Conservation (phyloP, 2,797 vertebrate genomes). For the Sitta carolinensis region DNA sequence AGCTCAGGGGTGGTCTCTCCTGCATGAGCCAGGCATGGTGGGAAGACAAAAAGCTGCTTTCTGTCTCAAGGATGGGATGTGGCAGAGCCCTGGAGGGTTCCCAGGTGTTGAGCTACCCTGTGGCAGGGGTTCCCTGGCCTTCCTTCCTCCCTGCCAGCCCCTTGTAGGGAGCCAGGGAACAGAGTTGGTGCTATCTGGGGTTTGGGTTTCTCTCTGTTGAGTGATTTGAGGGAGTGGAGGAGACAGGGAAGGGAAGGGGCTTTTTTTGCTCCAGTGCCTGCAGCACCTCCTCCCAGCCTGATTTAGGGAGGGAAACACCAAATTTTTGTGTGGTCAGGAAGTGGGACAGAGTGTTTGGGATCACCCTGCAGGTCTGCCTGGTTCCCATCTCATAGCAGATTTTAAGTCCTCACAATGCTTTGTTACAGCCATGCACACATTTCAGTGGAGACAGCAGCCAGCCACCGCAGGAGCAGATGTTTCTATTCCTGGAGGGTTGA, state of each 20-base stretch:
- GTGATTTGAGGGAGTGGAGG: neutral
- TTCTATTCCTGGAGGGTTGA: neutral
- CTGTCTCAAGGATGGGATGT: neutral
- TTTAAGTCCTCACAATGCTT: neutral
- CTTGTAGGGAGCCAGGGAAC: neutral
- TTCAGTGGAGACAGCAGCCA: neutral
- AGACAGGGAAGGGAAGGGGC: neutral
- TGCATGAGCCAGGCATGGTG: rapidly evolving
- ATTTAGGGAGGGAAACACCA: no score
- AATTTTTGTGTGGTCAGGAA: neutral
- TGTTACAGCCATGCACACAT: rapidly evolving
- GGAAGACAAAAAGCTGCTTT: neutral
- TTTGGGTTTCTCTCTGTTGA: neutral
- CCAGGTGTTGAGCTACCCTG: rapidly evolving
- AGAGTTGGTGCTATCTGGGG: neutral
- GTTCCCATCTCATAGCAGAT: neutral
- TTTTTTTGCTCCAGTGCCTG: neutral
- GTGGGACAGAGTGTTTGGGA: neutral
- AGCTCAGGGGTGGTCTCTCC: neutral
- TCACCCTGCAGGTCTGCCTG: neutral
- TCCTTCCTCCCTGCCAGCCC: neutral
- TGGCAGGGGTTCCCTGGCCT: neutral
- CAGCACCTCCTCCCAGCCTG: neutral
- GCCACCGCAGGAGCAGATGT: neutral
- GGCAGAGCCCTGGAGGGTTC: neutral